Percentiles rank a stretch among this genome's conserved stretches.
phyloP scores from a whole-genome alignment of 2,113 vertebrate species.

The Synchiropus splendidus region DNA sequence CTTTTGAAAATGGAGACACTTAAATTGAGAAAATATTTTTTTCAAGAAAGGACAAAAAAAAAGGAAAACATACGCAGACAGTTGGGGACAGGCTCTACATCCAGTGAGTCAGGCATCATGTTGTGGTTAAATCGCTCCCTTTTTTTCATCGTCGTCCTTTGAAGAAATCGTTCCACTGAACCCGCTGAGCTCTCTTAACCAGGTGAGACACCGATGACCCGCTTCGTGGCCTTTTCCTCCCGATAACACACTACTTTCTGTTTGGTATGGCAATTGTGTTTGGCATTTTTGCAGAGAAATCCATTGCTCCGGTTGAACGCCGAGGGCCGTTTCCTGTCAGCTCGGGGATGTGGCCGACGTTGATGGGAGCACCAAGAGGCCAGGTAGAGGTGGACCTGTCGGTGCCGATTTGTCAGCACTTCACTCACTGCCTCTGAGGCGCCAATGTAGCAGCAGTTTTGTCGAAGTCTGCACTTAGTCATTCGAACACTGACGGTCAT shows the following conservation, averaged over 20 bases:
- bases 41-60: too few species aligned
- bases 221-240: slow-evolving; percentile 19
- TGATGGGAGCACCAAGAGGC: slow-evolving; percentile 48
- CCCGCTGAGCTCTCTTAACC: slow-evolving; percentile 41
- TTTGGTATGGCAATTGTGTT: slow-evolving; percentile 24
- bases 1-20: too few species aligned
- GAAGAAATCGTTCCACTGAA: too few species aligned
- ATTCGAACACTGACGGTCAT: slow-evolving; percentile 17
- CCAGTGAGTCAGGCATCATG: too few species aligned
- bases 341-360: slow-evolving; percentile 11
- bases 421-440: slow-evolving; percentile 30
- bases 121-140: too few species aligned
- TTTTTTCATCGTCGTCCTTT: too few species aligned
- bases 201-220: slow-evolving; percentile 51
- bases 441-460: slow-evolving; percentile 22
- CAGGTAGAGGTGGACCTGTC: slow-evolving; percentile 65
- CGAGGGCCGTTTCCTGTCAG: slow-evolving; percentile 43
- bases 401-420: slow-evolving; percentile 42
- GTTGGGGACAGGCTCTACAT: too few species aligned
- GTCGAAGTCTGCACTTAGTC: slow-evolving; percentile 32
- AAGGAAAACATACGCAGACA: too few species aligned
- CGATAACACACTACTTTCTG: slow-evolving; percentile 22
- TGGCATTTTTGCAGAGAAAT: slow-evolving; percentile 33
- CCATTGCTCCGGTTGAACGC: slow-evolving; percentile 18
- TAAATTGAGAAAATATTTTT: too few species aligned